Percentiles rank a stretch among this genome's conserved stretches.
These are phyloP conservation scores for Drosophila siamana DNA, from an alignment of 2,888 invertebrate species.

Conservation along the genomic window DNA sequence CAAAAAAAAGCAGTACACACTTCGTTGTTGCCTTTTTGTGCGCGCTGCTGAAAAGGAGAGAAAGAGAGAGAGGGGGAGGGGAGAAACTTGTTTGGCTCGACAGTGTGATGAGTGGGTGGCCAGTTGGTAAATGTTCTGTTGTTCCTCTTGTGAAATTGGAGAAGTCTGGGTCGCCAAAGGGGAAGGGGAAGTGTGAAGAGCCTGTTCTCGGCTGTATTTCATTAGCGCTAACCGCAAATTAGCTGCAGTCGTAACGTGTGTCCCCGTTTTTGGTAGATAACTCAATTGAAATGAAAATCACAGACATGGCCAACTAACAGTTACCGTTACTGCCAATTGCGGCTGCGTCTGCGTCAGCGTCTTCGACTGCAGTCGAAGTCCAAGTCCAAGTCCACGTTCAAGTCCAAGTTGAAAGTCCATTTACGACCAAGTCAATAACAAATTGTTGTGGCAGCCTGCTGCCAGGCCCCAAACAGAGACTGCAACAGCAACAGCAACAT, in stretches of 20 bases:
- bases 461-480: conserved; percentile 22
- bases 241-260: conserved; percentile 53
- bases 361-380: conserved; percentile 19
- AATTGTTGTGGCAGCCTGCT: conserved; percentile 61
- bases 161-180: conserved; percentile 4
- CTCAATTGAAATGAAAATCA: conserved; percentile 80
- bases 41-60: too few species aligned
- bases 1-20: not conserved
- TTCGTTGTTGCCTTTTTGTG: conserved; percentile 7
- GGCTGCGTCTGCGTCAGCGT: not conserved
- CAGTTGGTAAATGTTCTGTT: conserved; percentile 47
- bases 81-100: conserved; percentile 59
- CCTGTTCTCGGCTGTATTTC: conserved; percentile 53
- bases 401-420: conserved; percentile 46
- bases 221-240: conserved; percentile 74
- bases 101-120: conserved; percentile 67
- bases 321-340: conserved; percentile 48
- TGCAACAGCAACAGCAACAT: not conserved
- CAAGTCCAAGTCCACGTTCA: conserved; percentile 22
- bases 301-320: conserved; percentile 46
- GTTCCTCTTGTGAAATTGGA: conserved; percentile 26
- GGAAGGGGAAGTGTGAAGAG: too few species aligned
- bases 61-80: not conserved
- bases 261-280: conserved; percentile 63
- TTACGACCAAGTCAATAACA: conserved; percentile 61